Conservation (phyloP, 2,888 invertebrate species). For the Belgica antarctica region DNA sequence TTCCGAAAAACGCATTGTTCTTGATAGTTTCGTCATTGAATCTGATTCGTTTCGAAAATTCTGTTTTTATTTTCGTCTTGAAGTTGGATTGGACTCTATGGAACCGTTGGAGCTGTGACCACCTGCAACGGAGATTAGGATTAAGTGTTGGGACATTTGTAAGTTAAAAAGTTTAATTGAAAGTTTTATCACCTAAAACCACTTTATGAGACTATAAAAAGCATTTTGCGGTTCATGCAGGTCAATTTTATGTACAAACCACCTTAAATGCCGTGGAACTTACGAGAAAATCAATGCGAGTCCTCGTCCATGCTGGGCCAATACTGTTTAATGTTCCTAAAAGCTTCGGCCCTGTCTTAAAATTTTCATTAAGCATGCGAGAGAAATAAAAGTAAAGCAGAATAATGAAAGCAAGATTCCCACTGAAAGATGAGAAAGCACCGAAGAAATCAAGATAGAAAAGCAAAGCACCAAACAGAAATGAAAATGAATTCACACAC, state of each 20-base stretch:
- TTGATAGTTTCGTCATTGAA: too few species aligned
- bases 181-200: not conserved
- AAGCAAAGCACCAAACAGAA: slow-evolving; percentile 1
- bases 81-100: not conserved
- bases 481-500: not conserved
- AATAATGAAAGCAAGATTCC: not conserved
- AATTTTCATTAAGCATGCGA: not conserved
- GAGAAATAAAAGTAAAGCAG: not conserved
- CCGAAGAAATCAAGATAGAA: not conserved
- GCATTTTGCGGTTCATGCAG: not conserved
- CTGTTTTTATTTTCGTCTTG: not conserved
- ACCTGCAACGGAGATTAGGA: not conserved
- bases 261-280: not conserved
- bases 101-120: not conserved
- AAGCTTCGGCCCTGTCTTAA: not conserved
- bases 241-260: not conserved
- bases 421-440: too few species aligned
- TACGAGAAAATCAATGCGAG: not conserved
- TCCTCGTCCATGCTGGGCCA: not conserved
- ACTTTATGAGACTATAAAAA: not conserved
- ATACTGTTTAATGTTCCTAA: not conserved
- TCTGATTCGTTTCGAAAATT: not conserved
- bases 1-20: too few species aligned
- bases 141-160: not conserved
- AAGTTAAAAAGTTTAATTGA: not conserved